These are phyloP conservation scores for Aspidoscelis tigris DNA, from an alignment of 2,113 vertebrate species.

Conservation along the genomic window DNA sequence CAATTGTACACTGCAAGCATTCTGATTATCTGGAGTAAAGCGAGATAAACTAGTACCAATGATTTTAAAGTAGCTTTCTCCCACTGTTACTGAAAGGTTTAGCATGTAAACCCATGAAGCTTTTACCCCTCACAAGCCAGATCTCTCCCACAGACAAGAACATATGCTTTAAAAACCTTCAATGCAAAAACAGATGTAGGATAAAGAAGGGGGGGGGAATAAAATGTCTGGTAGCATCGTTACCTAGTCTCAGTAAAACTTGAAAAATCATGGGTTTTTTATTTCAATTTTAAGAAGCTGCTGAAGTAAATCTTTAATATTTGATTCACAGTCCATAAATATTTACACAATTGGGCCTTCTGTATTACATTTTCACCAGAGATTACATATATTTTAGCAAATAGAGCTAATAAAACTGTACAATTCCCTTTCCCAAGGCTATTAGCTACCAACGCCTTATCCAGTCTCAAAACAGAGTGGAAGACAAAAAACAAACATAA, in stretches of 20 bases:
- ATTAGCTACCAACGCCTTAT: conserved; percentile 5
- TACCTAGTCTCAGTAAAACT: conserved; percentile 48
- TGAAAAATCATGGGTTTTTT: conserved; percentile 56
- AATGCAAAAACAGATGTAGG: neutral
- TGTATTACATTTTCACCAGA: conserved; percentile 51
- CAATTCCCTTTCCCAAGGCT: conserved; percentile 30
- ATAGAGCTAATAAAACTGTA: conserved; percentile 54
- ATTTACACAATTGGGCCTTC: conserved; percentile 59
- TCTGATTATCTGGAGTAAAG: too few relatives aligned
- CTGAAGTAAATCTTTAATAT: conserved; percentile 69
- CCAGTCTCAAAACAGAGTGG: conserved; percentile 36
- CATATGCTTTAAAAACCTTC: neutral
- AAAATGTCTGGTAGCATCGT: conserved; percentile 35
- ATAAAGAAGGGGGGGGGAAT: neutral
- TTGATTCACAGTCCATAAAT: conserved; percentile 73
- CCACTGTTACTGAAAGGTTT: too few relatives aligned
- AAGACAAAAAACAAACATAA: too few relatives aligned
- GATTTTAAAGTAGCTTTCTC: too few relatives aligned
- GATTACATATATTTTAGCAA: conserved; percentile 50
- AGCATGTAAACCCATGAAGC: too few relatives aligned
- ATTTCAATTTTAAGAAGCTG: conserved; percentile 59
- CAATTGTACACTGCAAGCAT: too few relatives aligned
- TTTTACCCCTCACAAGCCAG: neutral
- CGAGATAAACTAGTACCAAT: too few relatives aligned
- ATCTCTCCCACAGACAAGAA: neutral